Evolutionary conservation across 1,140 invertebrate species (phyloP), one percentile per base, ranked within the genome.

Genomic region (Microplitis mediator): DNA sequence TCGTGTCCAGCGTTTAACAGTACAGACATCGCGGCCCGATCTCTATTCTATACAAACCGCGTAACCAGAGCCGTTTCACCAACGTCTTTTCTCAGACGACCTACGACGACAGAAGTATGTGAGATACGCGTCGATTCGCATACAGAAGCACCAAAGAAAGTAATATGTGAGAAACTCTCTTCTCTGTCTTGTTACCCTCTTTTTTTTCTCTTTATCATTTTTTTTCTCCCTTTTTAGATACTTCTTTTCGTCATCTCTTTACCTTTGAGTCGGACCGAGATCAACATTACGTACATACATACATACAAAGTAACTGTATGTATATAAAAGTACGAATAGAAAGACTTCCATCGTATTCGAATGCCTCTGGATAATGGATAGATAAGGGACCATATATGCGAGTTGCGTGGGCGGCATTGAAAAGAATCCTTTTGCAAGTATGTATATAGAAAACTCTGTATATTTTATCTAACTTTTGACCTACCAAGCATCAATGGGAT

Each of bases 1-100:
- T 81, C 74, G 77, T 79, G 80, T 81, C 80, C 80, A 78, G 78
- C 74, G 62, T 64, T 0, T 23, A 51, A 72, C 71, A 69, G 69
- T 71, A 76, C 75, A 80, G 80, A 81, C 80, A 81, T 81, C 80
- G 77, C 76, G 77, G 71, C 60, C 76, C 77, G 78, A 81, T 81
- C 79, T 81, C 77, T 75, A 81, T 80, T 80, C 79, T 76, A 60
- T 60, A 45, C 6, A 45, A 45, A 5, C 39, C 39, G 39, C 39
- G 60, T 58, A 60, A 75, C 69, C 52, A 64, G 67, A 68, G 68
- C 60, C 61, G 54, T 67, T 66, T 51, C 56, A 54, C 63, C 51
- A 32, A 72, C 64, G 14, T 51, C 72, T 74, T 61, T 52, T 73
- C 68, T 69, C 56, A 11, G 36, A 51, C 63, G 45, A 51, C 14